Conservation (phyloP, 2,888 invertebrate species). For the Sisyra terminalis region DNA sequence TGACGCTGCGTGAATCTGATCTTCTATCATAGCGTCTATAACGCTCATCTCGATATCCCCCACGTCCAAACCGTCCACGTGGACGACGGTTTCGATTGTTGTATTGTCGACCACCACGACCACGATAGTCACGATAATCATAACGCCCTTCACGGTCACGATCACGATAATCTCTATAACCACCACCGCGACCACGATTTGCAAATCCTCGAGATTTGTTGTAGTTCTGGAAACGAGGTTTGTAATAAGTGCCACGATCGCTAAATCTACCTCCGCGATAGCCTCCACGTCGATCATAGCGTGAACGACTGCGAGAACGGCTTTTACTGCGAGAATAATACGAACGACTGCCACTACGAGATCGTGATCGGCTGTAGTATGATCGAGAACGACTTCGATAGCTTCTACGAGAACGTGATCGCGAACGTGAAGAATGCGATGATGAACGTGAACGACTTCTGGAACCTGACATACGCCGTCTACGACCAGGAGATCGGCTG, state of each 20-base stretch:
- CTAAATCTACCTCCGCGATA: conserved; percentile 31
- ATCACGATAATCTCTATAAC: conserved; percentile 23
- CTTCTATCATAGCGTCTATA: conserved; percentile 42
- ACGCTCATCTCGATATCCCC: conserved; percentile 47
- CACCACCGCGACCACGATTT: conserved; percentile 27
- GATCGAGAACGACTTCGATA: conserved; percentile 38
- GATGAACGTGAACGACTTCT: conserved; percentile 28
- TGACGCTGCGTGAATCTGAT: conserved; percentile 38
- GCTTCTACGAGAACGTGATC: conserved; percentile 23
- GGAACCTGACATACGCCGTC: conserved; percentile 47
- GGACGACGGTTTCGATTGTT: conserved; percentile 20
- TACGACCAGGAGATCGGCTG: conserved; percentile 43
- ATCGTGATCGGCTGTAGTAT: conserved; percentile 36
- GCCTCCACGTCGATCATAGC: conserved; percentile 33
- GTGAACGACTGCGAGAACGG: conserved; percentile 37
- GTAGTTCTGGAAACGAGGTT: conserved; percentile 56
- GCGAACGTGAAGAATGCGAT: conserved; percentile 31
- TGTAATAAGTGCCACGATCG: conserved; percentile 64
- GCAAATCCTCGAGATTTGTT: conserved; percentile 24
- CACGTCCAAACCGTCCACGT: conserved; percentile 22
- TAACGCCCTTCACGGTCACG: conserved; percentile 16
- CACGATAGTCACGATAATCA: conserved; percentile 21
- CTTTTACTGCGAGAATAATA: conserved; percentile 41
- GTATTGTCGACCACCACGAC: conserved; percentile 23
- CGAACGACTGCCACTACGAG: conserved; percentile 29